Conservation (phyloP, 2,888 invertebrate genomes). For the Ryuthela nishihirai region DNA sequence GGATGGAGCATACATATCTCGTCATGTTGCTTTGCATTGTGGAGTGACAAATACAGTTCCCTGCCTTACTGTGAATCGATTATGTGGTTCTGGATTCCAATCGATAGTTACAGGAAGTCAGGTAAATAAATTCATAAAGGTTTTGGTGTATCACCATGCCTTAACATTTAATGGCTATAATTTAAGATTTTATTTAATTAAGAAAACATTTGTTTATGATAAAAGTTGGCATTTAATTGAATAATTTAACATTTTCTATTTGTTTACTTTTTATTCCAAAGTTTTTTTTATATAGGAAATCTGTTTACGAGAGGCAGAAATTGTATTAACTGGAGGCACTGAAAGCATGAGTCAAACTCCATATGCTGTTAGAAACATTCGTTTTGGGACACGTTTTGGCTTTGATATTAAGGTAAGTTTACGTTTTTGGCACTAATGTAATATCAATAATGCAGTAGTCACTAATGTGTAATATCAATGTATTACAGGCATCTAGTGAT, state of each 20-base stretch:
- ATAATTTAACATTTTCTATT: neutral
- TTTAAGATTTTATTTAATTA: neutral
- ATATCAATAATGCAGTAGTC: too few species aligned
- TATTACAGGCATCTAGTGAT: too few species aligned
- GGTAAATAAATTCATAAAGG: constrained; percentile 56
- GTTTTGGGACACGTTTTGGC: constrained; percentile 86
- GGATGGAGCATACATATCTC: constrained; percentile 79
- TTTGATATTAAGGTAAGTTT: constrained; percentile 54
- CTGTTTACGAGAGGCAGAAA: constrained; percentile 71
- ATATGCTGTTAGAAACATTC: constrained; percentile 72
- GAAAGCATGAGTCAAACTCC: constrained; percentile 96
- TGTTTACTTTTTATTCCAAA: too few species aligned
- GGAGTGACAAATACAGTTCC: constrained; percentile 83
- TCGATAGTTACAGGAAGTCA: constrained; percentile 85
- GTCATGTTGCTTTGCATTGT: constrained; percentile 78
- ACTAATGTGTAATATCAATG: too few species aligned
- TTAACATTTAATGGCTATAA: neutral
- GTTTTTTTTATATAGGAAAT: constrained; percentile 67
- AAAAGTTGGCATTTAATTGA: neutral
- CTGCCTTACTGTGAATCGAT: constrained; percentile 80
- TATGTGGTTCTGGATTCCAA: constrained; percentile 98
- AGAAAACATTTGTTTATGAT: too few species aligned
- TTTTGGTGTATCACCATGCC: neutral
- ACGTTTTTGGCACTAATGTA: neutral
- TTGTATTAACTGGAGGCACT: constrained; percentile 85